Conservation (phyloP, 1,140 invertebrate genomes). For the Danaus plexippus region DNA sequence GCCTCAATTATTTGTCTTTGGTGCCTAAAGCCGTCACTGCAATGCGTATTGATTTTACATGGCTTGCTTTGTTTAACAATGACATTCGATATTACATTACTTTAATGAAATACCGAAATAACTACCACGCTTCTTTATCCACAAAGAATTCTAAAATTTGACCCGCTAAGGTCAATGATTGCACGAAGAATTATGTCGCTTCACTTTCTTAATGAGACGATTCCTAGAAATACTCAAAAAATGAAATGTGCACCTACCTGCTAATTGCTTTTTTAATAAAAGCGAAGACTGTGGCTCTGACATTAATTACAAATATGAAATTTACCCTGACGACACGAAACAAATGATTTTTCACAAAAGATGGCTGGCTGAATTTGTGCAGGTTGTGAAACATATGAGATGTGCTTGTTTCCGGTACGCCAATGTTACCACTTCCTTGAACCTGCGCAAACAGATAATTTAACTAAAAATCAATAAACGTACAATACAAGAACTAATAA, state of each 20-base stretch:
- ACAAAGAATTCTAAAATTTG: constrained; percentile 53
- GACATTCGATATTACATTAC: not conserved
- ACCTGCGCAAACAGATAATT: no score
- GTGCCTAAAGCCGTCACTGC: constrained; percentile 45
- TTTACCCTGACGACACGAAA: constrained; percentile 75
- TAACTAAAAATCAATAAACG: constrained; percentile 4
- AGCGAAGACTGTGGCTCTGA: constrained; percentile 95
- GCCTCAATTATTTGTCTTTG: constrained; percentile 35
- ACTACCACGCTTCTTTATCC: constrained; percentile 11
- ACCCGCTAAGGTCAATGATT: constrained; percentile 66
- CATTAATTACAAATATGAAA: constrained; percentile 85
- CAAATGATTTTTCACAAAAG: constrained; percentile 74
- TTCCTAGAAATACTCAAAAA: constrained; percentile 33
- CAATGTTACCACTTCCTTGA: constrained; percentile 38
- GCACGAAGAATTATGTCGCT: constrained; percentile 43
- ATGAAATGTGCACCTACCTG: constrained; percentile 77
- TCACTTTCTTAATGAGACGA: constrained; percentile 37
- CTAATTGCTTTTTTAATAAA: constrained; percentile 94
- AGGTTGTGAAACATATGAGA: constrained; percentile 72
- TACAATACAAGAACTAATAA: no score
- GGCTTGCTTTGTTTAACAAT: constrained; percentile 4
- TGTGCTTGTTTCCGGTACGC: constrained; percentile 60
- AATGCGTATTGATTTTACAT: constrained; percentile 59
- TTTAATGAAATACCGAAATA: constrained; percentile 5
- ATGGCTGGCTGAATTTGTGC: constrained; percentile 73